Base-by-base conservation (phyloP, 64 coral and sea anemone species). In the Exaiptasia diaphana region DNA sequence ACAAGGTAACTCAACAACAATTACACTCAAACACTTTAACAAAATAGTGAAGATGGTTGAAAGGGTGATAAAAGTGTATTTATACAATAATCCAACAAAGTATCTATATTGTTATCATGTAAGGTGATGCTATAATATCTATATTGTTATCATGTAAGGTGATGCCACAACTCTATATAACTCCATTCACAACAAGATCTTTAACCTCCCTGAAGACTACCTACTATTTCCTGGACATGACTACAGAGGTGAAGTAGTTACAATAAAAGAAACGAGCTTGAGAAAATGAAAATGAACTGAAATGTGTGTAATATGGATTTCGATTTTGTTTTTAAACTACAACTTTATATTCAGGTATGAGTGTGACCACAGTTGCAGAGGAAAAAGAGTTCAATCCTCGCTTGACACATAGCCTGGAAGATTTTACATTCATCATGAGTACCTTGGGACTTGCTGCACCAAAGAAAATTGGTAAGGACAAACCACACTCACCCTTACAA, bases 391-490 rank as follows among this genome's bases (percentile, higher is more conserved):
- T 85, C 17, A 99, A 99, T 41, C 84, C 89, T 29, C 74, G 94
- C 13, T 60, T 92, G 22, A 92, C 79, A 11, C 87, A 89, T 39
- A 84, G 41, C 67, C 86, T 83, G 24, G 55, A 83, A 41, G 94
- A 99, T 38, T 99, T 99, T 89, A 71, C 81, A 15, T 33, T 92
- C 43, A 80, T 99, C 55, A 99, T 99, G 94, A 70, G 70, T 3
- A 80, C 23, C 15, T 36, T 99, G 43, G 90, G 90, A 22, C 68
- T 99, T 39, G 61, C 84, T 23, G 77, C 52, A 68, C 94, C 94
- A 54, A 80, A 67, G 29, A 89, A 85, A 54, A 99, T 99, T 10
- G 90, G 94, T 99, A 89, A 76, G 69, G 28, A 42, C 22, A n/a
- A n/a, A n/a, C n/a, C n/a, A n/a, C n/a, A n/a, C n/a, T n/a, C n/a